phyloP scores from a whole-genome alignment of 2,888 invertebrate species.

The Diplolepis rosae region DNA sequence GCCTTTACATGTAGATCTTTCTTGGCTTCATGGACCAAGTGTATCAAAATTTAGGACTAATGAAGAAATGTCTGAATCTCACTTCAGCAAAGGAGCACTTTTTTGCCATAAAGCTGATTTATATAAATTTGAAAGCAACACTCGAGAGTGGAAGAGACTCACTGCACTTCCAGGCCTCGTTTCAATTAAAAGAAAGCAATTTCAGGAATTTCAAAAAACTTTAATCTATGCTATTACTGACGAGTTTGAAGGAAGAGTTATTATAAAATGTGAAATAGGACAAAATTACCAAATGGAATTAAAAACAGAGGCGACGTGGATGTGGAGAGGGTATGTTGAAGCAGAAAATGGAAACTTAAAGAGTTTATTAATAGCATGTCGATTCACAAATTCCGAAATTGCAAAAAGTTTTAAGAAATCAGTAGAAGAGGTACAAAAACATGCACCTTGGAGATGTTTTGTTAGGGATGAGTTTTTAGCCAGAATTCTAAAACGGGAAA shows the following conservation, averaged over 20 bases:
- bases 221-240: background rate
- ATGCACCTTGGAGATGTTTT: slow-evolving; percentile 4
- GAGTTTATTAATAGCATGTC: slow-evolving; percentile 7
- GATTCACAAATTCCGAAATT: slow-evolving; percentile 1
- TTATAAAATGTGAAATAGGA: background rate
- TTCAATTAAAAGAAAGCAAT: background rate
- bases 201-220: slow-evolving; percentile 12
- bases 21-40: background rate
- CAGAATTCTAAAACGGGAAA: background rate
- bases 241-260: slow-evolving; percentile 1
- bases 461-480: background rate
- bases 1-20: background rate
- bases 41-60: background rate
- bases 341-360: background rate
- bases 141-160: background rate
- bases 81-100: background rate
- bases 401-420: background rate
- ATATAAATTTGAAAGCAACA: background rate
- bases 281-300: background rate
- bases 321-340: slow-evolving; percentile 11
- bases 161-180: background rate
- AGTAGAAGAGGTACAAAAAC: background rate
- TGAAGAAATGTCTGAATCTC: background rate
- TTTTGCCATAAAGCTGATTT: background rate
- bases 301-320: background rate